Evolutionary conservation across 1,140 invertebrate species (phyloP), one percentile per base, ranked within the genome.

Genomic region (Drusus annulatus): DNA sequence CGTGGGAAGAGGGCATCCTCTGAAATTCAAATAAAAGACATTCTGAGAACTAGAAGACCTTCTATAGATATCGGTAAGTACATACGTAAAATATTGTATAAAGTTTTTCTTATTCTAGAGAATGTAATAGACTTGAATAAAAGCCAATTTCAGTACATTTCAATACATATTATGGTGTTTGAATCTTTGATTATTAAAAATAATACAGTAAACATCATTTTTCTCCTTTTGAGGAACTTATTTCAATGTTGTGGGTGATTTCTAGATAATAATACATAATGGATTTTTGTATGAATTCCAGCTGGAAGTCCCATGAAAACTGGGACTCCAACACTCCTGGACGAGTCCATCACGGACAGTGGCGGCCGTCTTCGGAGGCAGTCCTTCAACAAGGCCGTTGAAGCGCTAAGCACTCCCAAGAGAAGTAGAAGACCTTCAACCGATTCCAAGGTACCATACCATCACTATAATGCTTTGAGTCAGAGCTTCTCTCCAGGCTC

Each of bases 371-470:
- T 85, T 0, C 85, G 89, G 0, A 86, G 89, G 52, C 86, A 86
- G 15, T 90, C 88, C 0, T 90, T 90, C 84, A 86, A 85, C 50
- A 86, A 85, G 75, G 89, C 89, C 1, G 86, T 87, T 63, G 87
- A 88, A 25, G 88, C 88, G 58, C 84, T 90, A 0, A 87, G 86
- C 82, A 89, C 88, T 68, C 89, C 88, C 19, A 80, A 51, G 52
- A 88, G 86, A 23, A 82, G 84, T 0, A 78, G 87, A 6, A 84
- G 86, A 1, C 13, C 81, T 0, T 88, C 87, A 1, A 85, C 85
- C n/a, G 88, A 89, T 56, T 68, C 85, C 6, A 86, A 84, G 85
- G 88, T 89, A 56, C 16, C 31, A 8, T 36, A 36, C 31, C 36
- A 13, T 45, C 36, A 45, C 36, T 13, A 36, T 3, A 36, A 36